Base-by-base conservation (phyloP, 2,888 invertebrate genomes). In the Hipparchia sbordonii region DNA sequence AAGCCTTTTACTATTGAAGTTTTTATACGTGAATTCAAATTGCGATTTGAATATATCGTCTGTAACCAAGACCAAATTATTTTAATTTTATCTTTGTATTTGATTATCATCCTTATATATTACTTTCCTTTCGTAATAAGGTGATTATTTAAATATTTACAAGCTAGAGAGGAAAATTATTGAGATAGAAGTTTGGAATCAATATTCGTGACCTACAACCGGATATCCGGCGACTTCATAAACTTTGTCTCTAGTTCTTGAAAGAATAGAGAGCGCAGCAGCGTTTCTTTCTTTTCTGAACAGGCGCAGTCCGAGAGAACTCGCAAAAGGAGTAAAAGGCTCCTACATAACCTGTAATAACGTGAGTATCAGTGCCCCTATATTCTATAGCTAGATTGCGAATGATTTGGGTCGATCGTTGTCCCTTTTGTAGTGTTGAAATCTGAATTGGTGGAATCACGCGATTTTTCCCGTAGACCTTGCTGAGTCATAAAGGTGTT, bases 281-380 rank as follows among this genome's bases (percentile, higher is more conserved):
- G 87, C 90, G 90, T 92, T 92, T 92, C 93, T 92, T 92, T 92
- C 92, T 92, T 92, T 93, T 92, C 92, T 88, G 92, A 91, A 92
- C 92, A 93, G 90, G 93, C 93, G 93, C 93, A 93, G 93, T 94
- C 90, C 91, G 88, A 89, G 92, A 86, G 87, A 92, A 92, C 90
- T 87, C 91, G 93, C 91, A 91, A 92, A 92, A 94, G 94, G 94
- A 94, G 94, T 94, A 91, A 92, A 93, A 92, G 92, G 93, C 94
- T 94, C 94, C 94, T 94, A 92, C 92, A 89, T 93, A 94, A 94
- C 94, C 94, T 93, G 94, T 94, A 88, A 93, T 87, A 92, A 92
- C 86, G 94, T 94, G 89, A 94, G 94, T 94, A 91, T 84, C 79
- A 81, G 87, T 90, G 87, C 85, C 13, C 23, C 8, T 57, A 57